phyloP scores from a whole-genome alignment of 35 echinoderm and acorn worm genomes.

The Eucidaris tribuloides region DNA sequence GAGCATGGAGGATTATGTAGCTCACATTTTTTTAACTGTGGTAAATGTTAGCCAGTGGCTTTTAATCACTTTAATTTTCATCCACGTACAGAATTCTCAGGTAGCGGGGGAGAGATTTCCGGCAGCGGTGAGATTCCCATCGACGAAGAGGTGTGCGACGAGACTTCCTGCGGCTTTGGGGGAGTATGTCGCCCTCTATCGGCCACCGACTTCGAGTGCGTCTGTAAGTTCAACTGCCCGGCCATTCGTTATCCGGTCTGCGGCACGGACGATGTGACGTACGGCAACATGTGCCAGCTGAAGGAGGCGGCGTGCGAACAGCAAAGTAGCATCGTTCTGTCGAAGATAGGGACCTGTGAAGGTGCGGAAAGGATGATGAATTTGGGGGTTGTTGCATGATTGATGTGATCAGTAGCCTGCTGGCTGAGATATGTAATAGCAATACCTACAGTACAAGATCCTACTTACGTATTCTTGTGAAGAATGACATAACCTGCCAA shows the following conservation, averaged over 20 bases:
- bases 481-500: no score
- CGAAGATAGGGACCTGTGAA: conserved; percentile 73
- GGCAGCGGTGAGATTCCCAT: conserved; percentile 23
- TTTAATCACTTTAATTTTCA: no score
- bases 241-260: conserved; percentile 67
- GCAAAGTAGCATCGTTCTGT: conserved; percentile 17
- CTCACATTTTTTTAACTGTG: no score
- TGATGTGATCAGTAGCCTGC: no score
- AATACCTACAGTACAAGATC: no score
- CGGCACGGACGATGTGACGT: conserved; percentile 70
- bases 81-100: conserved; percentile 12
- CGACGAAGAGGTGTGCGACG: conserved; percentile 54
- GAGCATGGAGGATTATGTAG: no score
- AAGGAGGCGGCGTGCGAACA: conserved; percentile 69
- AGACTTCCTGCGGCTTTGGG: conserved; percentile 66
- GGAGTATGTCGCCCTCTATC: conserved; percentile 53
- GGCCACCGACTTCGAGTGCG: conserved; percentile 28
- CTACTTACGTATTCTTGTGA: no score
- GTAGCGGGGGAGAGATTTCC: conserved; percentile 41
- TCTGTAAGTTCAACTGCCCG: conserved; percentile 80
- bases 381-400: no score
- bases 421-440: no score
- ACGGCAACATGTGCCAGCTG: conserved; percentile 84
- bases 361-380: no score
- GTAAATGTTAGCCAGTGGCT: no score